These are phyloP conservation scores for Rhodeus uyekii DNA, from an alignment of 2,797 vertebrate species.

Conservation along the genomic window DNA sequence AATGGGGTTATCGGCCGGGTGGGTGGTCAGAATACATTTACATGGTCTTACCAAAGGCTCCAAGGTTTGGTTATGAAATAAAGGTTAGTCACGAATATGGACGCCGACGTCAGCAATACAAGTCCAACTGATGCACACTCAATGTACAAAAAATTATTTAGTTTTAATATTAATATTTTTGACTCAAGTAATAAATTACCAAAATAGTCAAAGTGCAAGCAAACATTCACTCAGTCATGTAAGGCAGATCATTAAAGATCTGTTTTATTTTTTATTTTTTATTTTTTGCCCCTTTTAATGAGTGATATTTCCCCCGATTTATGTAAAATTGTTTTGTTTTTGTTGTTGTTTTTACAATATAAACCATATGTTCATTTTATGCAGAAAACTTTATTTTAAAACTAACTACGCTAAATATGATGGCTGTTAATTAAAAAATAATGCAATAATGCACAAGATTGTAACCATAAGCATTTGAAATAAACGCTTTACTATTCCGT, in stretches of 20 bases:
- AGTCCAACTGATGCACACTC: background rate
- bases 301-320: background rate
- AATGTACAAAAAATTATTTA: background rate
- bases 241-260: background rate
- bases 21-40: constrained; percentile 66
- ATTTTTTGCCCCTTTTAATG: background rate
- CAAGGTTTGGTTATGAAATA: constrained; percentile 52
- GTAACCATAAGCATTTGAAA: background rate
- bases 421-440: background rate
- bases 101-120: background rate
- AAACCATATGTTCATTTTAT: background rate
- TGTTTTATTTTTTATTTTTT: too few relatives aligned
- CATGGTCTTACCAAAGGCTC: constrained; percentile 51
- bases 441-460: background rate
- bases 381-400: background rate
- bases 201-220: background rate
- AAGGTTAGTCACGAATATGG: constrained; percentile 31
- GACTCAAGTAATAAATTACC: background rate
- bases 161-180: background rate
- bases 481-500: background rate
- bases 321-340: background rate
- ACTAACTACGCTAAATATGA: background rate
- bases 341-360: background rate
- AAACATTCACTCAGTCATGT: background rate
- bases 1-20: constrained; percentile 64